Conservation (phyloP, 2,113 vertebrate genomes). For the Clupea harengus region DNA sequence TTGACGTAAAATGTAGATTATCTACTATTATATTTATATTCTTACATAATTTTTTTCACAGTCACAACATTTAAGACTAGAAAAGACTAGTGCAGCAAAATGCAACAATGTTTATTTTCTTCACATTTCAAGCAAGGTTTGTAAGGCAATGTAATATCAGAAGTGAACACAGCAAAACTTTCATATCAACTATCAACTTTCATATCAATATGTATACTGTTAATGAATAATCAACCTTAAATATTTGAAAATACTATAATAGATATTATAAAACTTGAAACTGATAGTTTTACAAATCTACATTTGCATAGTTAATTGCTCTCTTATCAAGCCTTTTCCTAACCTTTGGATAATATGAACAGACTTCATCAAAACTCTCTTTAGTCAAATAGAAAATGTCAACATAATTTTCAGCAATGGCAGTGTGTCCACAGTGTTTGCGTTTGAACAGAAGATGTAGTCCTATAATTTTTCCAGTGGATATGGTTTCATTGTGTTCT, state of each 20-base stretch:
- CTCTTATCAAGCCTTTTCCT: slow-evolving; percentile 12
- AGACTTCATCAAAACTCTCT: slow-evolving; percentile 16
- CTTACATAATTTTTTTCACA: not conserved
- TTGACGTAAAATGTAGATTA: too few relatives aligned
- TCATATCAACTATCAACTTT: not conserved
- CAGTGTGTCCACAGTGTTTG: slow-evolving; percentile 21
- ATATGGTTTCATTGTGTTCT: not conserved
- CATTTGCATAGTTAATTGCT: not conserved
- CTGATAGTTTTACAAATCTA: not conserved
- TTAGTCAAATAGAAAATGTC: slow-evolving; percentile 32
- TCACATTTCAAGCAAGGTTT: not conserved
- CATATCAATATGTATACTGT: not conserved
- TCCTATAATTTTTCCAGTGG: slow-evolving; percentile 21
- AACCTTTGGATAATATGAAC: slow-evolving; percentile 25
- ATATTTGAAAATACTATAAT: not conserved
- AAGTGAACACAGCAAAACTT: not conserved
- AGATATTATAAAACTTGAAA: not conserved
- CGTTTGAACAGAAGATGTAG: not conserved
- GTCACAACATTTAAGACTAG: too few relatives aligned
- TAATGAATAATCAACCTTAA: not conserved
- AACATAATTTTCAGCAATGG: slow-evolving; percentile 37
- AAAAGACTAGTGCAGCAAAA: not conserved
- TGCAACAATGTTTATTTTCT: not conserved
- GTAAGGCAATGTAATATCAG: not conserved
- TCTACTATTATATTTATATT: not conserved